Evolutionary conservation across 2,888 invertebrate species (phyloP), one percentile per base, ranked within the genome.

Genomic region (Tholera decimalis): DNA sequence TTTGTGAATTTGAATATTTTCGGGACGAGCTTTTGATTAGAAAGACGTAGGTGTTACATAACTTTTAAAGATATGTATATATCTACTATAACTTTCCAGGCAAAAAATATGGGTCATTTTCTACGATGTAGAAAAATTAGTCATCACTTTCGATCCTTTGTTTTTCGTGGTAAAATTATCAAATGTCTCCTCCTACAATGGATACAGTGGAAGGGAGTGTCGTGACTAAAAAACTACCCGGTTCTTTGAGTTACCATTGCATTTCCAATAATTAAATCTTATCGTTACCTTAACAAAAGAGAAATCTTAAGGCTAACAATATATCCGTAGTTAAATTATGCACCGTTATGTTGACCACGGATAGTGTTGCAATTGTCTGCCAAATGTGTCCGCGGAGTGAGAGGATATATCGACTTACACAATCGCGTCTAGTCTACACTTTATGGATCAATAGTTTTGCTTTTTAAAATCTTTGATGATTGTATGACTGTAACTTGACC

Each of bases 371-470:
- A 72, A 72, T 43, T 58, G 50, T 55, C 51, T 56, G 22, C 72
- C 55, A 13, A 72, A 72, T 47, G 59, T 66, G 55, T 66, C 55
- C 55, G 4, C 44, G 37, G 9, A 39, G 53, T 47, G 72, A 72
- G 67, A 72, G 72, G 72, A 72, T 55, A 59, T 59, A 46, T 65
- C 44, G 50, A 13, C 44, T 72, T 72, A 46, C 72, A 56, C 60
- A 72, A 72, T 37, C 59, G 30, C 51, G n/a, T 22, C 41, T 66
- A 18, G 26, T 15, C 55, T 33, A 44, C 24, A 15, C 11, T 51
- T 41, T 5, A 35, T 43, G 24, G 37, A 72, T 55, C 50, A 59
- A 4, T 37, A 49, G 33, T 28, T 54, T 49, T 37, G 15, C 2
- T 43, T 41, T 41, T 50, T 37, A 9, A 54, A 50, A 69, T 30